A percentile compares a stretch with the other conserved stretches of the same genome.
These are phyloP conservation scores for Tapera naevia DNA, from an alignment of 2,797 vertebrate species.

Conservation along the genomic window DNA sequence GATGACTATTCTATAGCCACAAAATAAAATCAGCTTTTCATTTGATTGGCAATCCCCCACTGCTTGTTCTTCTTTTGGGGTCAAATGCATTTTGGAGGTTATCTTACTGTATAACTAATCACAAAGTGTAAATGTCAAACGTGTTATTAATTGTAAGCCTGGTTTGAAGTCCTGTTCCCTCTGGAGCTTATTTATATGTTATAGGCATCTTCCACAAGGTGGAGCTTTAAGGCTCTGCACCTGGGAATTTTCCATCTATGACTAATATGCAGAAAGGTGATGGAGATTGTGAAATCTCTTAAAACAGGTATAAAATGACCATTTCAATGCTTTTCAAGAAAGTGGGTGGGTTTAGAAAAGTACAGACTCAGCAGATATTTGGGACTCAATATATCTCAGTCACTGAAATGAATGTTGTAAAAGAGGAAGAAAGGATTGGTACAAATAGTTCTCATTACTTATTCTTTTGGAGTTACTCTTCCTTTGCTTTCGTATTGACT, in stretches of 20 bases:
- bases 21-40: not conserved
- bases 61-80: not conserved
- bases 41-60: not conserved
- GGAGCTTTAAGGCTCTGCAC: conserved; percentile 19
- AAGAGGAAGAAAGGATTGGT: not conserved
- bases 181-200: not conserved
- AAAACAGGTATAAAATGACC: not conserved
- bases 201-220: conserved; percentile 32
- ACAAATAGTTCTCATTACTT: conserved; percentile 46
- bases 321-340: not conserved
- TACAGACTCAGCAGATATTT: not conserved
- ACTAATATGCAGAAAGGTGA: not conserved
- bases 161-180: not conserved
- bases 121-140: not conserved
- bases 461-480: conserved; percentile 19
- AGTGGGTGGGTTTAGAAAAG: not conserved
- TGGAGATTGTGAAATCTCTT: not conserved
- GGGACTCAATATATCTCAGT: not conserved
- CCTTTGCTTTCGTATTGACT: conserved; percentile 28
- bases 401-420: conserved; percentile 1
- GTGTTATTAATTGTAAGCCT: accelerated
- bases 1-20: not conserved
- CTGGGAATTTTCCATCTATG: not conserved
- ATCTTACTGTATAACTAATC: not conserved
- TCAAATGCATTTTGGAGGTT: not conserved